Base-by-base conservation (phyloP, 2,888 invertebrate species). In the Trachelus stipa region DNA sequence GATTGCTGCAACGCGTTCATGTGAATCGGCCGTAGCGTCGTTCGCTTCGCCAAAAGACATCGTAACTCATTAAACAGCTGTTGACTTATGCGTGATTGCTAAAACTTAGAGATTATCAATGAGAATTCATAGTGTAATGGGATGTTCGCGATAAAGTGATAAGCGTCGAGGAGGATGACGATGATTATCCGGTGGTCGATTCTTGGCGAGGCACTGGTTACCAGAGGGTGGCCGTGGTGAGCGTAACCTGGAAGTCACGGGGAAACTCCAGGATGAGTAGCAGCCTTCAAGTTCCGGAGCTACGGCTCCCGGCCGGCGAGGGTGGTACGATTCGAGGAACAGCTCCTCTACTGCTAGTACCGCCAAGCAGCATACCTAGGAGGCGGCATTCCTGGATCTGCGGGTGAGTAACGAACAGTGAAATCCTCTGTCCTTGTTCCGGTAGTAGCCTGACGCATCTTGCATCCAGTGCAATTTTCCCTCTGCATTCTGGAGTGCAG, bases 311-410 rank as follows among this genome's bases (percentile, higher is more conserved):
- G 92, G 82, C 91, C 88, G 84, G 93, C 92, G 85, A 92, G 90
- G 87, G 92, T 91, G 78, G 92, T 92, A 85, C 83, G 78, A 69
- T 69, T n/a, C 69, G 69, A 30, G 87, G 87, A 75, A 87, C 87
- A 69, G 86, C 85, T 34, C 89, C 90, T 71, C 85, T 90, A 56
- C 82, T 90, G 78, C 87, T 90, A 34, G 93, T 93, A 75, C 93
- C 93, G n/a, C 92, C 93, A 68, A 92, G 93, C 68, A 92, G 91
- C 71, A 93, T 93, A 87, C 94, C 95, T 34, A 92, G 95, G 78
- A 93, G 95, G 76, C 92, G 96, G 83, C 96, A 96, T 91, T 95
- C 95, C 82, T 96, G 96, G 96, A 96, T 96, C 89, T 95, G 95
- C 90, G 93, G 95, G 95, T 96, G 92, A 94, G 95, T 92, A 40